Evolutionary conservation across 2,797 vertebrate species (phyloP).

Genomic region (Pseudomugil gertrudae): DNA sequence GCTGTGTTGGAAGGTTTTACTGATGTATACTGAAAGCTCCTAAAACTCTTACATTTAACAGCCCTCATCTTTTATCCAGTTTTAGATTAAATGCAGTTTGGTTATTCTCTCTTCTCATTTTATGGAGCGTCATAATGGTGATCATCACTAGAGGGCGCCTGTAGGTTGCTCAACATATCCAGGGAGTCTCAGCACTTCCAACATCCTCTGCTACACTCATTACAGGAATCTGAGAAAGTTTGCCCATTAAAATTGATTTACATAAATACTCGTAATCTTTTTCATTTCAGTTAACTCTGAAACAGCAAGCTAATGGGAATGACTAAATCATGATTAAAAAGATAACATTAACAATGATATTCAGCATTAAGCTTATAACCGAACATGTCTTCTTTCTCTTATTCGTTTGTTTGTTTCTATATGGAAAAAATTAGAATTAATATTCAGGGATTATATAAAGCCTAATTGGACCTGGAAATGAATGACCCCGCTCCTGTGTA

Average conservation of each 20-base stretch:
- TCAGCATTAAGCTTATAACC: not conserved
- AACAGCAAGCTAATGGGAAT: conserved; percentile 26
- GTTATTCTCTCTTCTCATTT: not conserved
- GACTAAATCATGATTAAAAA: conserved; percentile 9
- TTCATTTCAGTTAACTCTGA: conserved; percentile 22
- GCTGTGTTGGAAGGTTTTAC: not conserved
- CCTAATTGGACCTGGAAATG: not conserved
- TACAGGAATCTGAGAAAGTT: conserved; percentile 35
- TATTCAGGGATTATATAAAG: not conserved
- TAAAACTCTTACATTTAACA: not conserved
- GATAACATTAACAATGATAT: not conserved
- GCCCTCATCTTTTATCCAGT: not conserved
- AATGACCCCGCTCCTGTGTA: not conserved
- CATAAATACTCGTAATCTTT: conserved; percentile 42
- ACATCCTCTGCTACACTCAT: conserved; percentile 21
- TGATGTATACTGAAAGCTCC: not conserved
- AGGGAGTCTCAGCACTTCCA: conserved; percentile 10
- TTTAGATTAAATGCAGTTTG: not conserved
- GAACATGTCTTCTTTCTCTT: not conserved
- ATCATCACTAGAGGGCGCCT: conserved; percentile 81
- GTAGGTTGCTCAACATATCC: conserved; percentile 48
- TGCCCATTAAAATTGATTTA: conserved; percentile 41
- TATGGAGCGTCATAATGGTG: not conserved
- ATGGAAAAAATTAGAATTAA: not conserved
- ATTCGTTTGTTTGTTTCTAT: not conserved